phyloP scores from a whole-genome alignment of 92 coral and sea anemone genomes.

The Epizoanthus rinbou region DNA sequence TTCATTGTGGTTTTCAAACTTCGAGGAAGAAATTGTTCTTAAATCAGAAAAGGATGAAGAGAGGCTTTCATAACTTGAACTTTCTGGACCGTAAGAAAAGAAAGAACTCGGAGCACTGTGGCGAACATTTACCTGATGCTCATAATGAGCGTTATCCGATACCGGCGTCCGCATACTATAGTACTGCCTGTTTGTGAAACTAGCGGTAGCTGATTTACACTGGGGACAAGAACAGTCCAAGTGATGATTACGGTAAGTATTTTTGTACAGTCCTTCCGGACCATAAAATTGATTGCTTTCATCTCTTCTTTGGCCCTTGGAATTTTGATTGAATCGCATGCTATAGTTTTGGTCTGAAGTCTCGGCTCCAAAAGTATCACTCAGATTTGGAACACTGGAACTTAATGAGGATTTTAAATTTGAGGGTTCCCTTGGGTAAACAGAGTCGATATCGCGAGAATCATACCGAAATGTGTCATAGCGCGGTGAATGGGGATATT shows the following conservation, averaged over 20 bases:
- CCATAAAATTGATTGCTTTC: background rate
- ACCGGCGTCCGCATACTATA: too few relatives aligned
- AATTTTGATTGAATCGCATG: background rate
- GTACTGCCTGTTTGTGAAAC: constrained; percentile 8
- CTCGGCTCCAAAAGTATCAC: background rate
- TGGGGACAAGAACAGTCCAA: background rate
- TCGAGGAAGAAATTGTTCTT: background rate
- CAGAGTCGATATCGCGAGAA: background rate
- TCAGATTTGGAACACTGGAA: constrained; percentile 32
- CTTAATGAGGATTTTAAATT: background rate
- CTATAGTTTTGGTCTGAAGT: background rate
- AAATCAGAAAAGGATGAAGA: background rate
- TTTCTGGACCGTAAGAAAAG: background rate
- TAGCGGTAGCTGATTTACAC: background rate
- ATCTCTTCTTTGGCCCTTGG: background rate
- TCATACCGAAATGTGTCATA: background rate
- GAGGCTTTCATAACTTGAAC: background rate
- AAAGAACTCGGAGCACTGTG: background rate
- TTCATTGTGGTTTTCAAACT: background rate
- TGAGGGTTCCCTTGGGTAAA: background rate
- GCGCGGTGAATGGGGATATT: background rate
- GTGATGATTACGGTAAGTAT: background rate
- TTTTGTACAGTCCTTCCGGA: background rate
- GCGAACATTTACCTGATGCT: background rate
- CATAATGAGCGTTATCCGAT: background rate